These are phyloP conservation scores for Ormyrus labotus DNA, from an alignment of 2,888 invertebrate species.

Conservation along the genomic window DNA sequence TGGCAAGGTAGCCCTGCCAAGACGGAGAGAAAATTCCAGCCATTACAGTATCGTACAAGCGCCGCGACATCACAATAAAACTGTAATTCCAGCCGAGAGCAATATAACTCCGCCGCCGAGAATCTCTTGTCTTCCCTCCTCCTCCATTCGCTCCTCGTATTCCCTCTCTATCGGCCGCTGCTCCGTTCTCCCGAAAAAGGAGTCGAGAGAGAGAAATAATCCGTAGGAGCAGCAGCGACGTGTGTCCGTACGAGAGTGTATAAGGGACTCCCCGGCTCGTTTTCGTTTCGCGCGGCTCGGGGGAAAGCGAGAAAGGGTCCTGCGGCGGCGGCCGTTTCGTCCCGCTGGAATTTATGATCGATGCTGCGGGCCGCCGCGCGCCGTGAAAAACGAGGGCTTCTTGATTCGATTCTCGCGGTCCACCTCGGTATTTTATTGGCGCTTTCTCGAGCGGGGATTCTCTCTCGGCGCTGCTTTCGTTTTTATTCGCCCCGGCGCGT, in stretches of 20 bases:
- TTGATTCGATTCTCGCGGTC: conserved; percentile 40
- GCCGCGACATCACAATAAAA: conserved; percentile 12
- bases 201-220: not conserved
- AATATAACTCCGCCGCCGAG: conserved; percentile 9
- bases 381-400: conserved; percentile 50
- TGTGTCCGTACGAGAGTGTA: conserved; percentile 18
- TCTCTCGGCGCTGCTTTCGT: not conserved
- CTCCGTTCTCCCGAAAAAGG: not conserved
- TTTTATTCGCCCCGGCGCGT: not conserved
- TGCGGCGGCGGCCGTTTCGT: not conserved
- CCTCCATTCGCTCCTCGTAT: not conserved
- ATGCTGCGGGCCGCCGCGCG: not conserved
- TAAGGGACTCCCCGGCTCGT: conserved; percentile 31
- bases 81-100: conserved; percentile 15
- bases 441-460: conserved; percentile 6
- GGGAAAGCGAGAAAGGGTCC: conserved; percentile 1
- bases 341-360: conserved; percentile 51
- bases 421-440: conserved; percentile 40
- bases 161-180: not conserved
- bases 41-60: not conserved
- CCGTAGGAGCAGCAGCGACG: not conserved
- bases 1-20: too few relatives aligned
- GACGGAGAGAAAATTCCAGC: too few relatives aligned
- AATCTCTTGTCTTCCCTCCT: not conserved
- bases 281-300: conserved; percentile 6